phyloP scores from a whole-genome alignment of 2,888 invertebrate genomes.

The Zaprionus bogoriensis region DNA sequence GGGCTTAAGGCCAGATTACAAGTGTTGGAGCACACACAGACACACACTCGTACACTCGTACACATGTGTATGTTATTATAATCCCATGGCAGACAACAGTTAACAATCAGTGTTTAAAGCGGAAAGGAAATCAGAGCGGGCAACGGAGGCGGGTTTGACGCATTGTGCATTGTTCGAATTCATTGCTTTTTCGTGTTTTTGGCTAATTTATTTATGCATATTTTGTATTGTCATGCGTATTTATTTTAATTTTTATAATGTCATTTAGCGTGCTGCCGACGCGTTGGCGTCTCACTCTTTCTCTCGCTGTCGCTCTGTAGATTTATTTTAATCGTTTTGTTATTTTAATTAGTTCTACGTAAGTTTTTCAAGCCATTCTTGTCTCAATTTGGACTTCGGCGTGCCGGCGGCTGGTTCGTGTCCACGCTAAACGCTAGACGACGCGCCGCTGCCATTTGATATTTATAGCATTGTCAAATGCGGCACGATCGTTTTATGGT shows the following conservation, averaged over 20 bases:
- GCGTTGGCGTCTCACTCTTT: constrained; percentile 48
- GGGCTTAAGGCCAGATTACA: constrained; percentile 53
- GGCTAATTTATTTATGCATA: constrained; percentile 68
- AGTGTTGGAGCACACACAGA: constrained; percentile 17
- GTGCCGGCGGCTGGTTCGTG: constrained; percentile 39
- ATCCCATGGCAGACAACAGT: constrained; percentile 9
- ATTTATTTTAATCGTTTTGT: constrained; percentile 68
- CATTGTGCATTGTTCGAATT: constrained; percentile 38
- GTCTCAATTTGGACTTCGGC: constrained; percentile 32
- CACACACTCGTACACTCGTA: not conserved
- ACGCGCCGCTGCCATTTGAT: constrained; percentile 32
- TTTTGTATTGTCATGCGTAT: constrained; percentile 16
- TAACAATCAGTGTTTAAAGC: not conserved
- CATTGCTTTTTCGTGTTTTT: constrained; percentile 30
- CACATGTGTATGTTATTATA: constrained; percentile 2
- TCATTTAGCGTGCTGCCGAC: constrained; percentile 50
- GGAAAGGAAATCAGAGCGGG: not conserved
- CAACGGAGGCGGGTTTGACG: not conserved
- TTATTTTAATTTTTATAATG: constrained; percentile 61
- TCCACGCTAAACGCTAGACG: constrained; percentile 30
- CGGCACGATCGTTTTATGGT: constrained; percentile 48
- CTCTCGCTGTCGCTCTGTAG: too few species aligned
- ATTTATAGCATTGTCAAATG: constrained; percentile 64
- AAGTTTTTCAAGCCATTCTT: constrained; percentile 26
- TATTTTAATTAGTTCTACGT: constrained; percentile 72